A percentile compares a stretch with the other conserved stretches of the same genome.
Evolutionary conservation across 2,888 invertebrate genomes (phyloP).

Genomic region (Pseudeuparius sepicola): DNA sequence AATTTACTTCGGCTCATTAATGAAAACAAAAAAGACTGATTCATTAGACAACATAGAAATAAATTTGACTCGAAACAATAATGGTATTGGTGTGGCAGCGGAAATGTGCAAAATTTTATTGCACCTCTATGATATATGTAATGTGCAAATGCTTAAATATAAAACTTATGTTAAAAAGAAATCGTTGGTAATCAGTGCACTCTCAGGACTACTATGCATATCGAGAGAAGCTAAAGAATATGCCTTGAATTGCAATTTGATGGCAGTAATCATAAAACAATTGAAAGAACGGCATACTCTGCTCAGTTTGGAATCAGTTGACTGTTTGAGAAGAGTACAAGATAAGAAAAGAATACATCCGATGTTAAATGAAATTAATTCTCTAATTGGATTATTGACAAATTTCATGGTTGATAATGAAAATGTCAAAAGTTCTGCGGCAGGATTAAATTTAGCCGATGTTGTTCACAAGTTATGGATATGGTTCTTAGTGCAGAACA

Average conservation of each 20-base stretch:
- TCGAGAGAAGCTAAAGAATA: slow-evolving; percentile 41
- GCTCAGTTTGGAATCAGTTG: slow-evolving; percentile 42
- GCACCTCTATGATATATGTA: slow-evolving; percentile 38
- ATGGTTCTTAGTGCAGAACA: slow-evolving; percentile 53
- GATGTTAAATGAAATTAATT: slow-evolving; percentile 46
- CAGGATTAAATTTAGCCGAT: slow-evolving; percentile 46
- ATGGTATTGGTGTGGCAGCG: too few relatives aligned
- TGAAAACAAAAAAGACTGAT: slow-evolving; percentile 14
- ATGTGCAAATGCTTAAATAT: slow-evolving; percentile 8
- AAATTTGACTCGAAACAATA: slow-evolving; percentile 21
- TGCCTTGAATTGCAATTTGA: slow-evolving; percentile 30
- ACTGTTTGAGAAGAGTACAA: slow-evolving; percentile 36
- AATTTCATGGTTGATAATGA: slow-evolving; percentile 48
- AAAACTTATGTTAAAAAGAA: slow-evolving; percentile 38
- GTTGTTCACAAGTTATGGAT: slow-evolving; percentile 56
- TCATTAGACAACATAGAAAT: slow-evolving; percentile 20
- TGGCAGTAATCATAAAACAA: slow-evolving; percentile 34
- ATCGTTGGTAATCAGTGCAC: slow-evolving; percentile 35
- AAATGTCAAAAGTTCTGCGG: slow-evolving; percentile 46
- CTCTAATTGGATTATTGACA: slow-evolving; percentile 47
- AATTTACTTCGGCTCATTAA: slow-evolving; percentile 28
- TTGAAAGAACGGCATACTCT: slow-evolving; percentile 41
- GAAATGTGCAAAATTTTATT: slow-evolving; percentile 41
- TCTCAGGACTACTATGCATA: slow-evolving; percentile 40
- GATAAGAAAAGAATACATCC: slow-evolving; percentile 41